Percentiles rank a stretch among this genome's conserved stretches.
Evolutionary conservation across 2,113 vertebrate species (phyloP).

Genomic region (Pholis gunnellus): DNA sequence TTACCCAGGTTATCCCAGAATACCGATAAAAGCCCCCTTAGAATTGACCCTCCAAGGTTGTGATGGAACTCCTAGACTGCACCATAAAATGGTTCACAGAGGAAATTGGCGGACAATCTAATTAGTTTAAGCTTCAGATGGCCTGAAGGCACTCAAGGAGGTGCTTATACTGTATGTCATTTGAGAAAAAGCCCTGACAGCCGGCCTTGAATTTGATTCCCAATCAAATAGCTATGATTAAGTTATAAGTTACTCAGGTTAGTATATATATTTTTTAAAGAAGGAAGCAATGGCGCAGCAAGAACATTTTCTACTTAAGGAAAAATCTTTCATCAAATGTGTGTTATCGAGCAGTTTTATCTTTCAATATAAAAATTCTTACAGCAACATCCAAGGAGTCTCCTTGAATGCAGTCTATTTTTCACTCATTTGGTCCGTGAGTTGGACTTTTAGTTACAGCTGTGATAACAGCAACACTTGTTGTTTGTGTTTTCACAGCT

Average conservation of each 20-base stretch:
- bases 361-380: not conserved
- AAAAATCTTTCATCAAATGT: not conserved
- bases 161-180: not conserved
- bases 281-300: not conserved
- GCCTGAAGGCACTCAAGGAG: not conserved
- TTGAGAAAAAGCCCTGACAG: slow-evolving; percentile 1
- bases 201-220: not conserved
- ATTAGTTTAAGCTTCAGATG: slow-evolving; percentile 1
- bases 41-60: not conserved
- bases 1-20: slow-evolving; percentile 8
- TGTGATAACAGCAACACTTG: slow-evolving; percentile 48
- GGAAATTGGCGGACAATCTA: slow-evolving; percentile 2
- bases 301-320: not conserved
- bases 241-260: not conserved
- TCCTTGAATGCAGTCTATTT: not conserved
- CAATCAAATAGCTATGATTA: not conserved
- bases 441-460: slow-evolving; percentile 39
- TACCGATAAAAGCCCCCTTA: not conserved
- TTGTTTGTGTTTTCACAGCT: slow-evolving; percentile 63
- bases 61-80: slow-evolving; percentile 14
- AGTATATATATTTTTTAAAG: not conserved
- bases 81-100: not conserved
- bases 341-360: not conserved
- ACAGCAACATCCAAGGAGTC: not conserved
- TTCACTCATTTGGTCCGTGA: slow-evolving; percentile 16